Percentiles rank a stretch among this genome's conserved stretches.
phyloP scores from a whole-genome alignment of 2,888 invertebrate genomes.

The Lucinisca nassula region DNA sequence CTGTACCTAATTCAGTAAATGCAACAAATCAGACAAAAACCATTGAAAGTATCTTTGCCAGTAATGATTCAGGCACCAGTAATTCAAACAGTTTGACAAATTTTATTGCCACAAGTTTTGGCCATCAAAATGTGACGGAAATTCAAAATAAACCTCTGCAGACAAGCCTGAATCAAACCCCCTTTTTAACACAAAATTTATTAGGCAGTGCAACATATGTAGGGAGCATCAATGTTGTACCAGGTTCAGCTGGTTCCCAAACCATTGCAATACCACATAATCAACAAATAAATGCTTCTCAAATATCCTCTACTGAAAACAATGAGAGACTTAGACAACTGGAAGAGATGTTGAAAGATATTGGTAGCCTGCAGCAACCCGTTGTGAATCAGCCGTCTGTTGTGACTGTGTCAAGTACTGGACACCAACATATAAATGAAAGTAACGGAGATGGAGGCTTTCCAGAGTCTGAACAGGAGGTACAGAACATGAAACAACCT shows the following conservation, averaged over 20 bases:
- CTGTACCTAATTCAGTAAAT: not conserved
- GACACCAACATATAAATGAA: not conserved
- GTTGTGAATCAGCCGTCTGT: not conserved
- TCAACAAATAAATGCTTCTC: not conserved
- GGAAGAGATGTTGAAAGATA: not conserved
- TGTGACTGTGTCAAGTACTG: not conserved
- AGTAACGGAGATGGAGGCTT: not conserved
- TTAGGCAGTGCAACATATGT: not conserved
- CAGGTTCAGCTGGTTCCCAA: not conserved
- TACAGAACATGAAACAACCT: not conserved
- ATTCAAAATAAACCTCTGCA: not conserved
- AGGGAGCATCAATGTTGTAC: not conserved
- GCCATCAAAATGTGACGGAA: not conserved
- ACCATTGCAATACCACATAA: not conserved
- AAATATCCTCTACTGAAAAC: not conserved
- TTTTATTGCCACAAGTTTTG: not conserved
- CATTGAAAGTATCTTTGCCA: not conserved
- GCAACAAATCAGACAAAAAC: not conserved
- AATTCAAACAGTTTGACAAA: not conserved
- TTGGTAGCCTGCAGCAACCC: not conserved
- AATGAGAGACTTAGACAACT: not conserved
- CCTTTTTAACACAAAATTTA: not conserved
- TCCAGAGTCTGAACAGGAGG: not conserved
- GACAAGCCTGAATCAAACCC: not conserved
- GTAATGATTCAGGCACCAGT: not conserved